Evolutionary conservation across 37 sponge, comb jelly and placozoan species (phyloP).

Genomic region (Theonella swinhoei): DNA sequence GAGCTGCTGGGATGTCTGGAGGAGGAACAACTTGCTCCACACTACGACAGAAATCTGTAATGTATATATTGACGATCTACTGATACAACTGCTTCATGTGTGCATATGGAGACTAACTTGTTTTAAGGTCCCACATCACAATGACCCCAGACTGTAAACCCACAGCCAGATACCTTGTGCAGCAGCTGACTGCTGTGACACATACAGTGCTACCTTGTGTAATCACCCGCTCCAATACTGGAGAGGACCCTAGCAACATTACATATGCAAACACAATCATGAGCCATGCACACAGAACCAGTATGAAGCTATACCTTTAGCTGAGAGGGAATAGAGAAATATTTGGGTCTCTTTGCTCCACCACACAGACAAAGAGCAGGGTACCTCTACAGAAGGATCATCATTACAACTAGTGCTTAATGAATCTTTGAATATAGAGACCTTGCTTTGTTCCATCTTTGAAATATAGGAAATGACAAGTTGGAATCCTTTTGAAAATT

Average conservation of each 20-base stretch:
- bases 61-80: too few relatives aligned
- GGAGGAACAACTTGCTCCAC: too few relatives aligned
- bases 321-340: conserved; percentile 34
- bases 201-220: conserved; percentile 47
- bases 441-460: conserved; percentile 14
- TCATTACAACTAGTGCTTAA: background rate
- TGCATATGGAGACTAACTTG: too few relatives aligned
- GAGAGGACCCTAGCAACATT: background rate
- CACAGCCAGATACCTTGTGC: conserved; percentile 47
- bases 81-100: too few relatives aligned
- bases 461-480: conserved; percentile 58
- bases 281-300: background rate
- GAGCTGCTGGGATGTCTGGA: too few relatives aligned
- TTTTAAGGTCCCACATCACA: conserved; percentile 31
- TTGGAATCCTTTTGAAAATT: conserved; percentile 12
- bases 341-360: conserved; percentile 50
- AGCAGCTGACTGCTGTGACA: conserved; percentile 16
- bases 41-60: too few relatives aligned
- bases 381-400: background rate
- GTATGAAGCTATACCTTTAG: conserved; percentile 22
- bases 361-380: conserved; percentile 49
- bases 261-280: background rate
- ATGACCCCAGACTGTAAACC: conserved; percentile 48
- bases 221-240: background rate
- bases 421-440: background rate